Evolutionary conservation across 2,797 vertebrate genomes (phyloP).

Genomic region (Mus spretus): DNA sequence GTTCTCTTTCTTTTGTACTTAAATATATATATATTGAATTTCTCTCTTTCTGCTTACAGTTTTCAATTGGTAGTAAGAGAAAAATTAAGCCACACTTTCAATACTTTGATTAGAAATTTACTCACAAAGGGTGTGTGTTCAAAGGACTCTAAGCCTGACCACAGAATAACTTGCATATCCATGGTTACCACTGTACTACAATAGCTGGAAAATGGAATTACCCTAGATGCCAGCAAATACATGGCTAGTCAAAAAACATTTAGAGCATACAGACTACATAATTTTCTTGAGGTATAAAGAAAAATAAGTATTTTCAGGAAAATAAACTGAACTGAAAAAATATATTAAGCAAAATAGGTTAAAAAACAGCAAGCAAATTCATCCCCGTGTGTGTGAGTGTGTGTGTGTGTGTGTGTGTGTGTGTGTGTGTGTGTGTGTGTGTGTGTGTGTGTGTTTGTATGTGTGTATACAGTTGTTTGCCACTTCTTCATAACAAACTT

Average conservation of each 20-base stretch:
- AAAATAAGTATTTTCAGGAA: neutral
- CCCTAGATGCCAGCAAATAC: neutral
- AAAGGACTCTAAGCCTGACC: neutral
- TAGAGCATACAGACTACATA: neutral
- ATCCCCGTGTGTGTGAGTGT: neutral
- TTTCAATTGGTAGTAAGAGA: neutral
- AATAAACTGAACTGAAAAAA: neutral
- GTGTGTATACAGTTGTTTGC: neutral
- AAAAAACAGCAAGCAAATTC: neutral
- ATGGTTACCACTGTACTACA: neutral
- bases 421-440: neutral
- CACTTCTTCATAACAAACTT: conserved; percentile 4
- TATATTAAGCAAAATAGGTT: neutral
- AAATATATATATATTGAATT: neutral
- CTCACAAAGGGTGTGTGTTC: neutral
- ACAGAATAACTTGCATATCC: neutral
- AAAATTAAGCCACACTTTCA: neutral
- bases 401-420: neutral
- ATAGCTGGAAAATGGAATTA: neutral
- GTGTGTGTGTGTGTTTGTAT: neutral
- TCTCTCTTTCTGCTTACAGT: neutral
- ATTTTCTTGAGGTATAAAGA: neutral
- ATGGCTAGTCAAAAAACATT: neutral
- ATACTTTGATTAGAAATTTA: neutral
- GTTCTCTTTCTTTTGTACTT: neutral